Base-by-base conservation (phyloP, 64 coral and sea anemone genomes). In the Dendrophyllia cribrosa region DNA sequence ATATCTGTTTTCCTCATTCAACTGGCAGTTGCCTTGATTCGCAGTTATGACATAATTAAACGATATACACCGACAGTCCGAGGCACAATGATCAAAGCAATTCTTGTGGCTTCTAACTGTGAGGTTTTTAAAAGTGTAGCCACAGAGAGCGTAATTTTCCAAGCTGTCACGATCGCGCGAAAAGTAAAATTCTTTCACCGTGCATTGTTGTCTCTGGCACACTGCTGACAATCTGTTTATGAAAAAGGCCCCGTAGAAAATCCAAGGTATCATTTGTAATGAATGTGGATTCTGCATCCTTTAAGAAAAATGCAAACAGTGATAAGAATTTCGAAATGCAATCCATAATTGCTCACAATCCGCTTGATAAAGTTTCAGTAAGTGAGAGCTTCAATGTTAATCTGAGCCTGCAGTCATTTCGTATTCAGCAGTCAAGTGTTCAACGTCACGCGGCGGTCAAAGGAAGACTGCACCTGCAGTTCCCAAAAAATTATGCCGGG, bases 1-100 rank as follows among this genome's bases (percentile, higher is more conserved):
- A 79, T 61, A 60, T 79, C 55, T 79, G 55, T 59, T 60, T 43
- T 61, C 53, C 4, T 79, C 52, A 79, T 79, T 79, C 52, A 79
- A 5, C 22, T 79, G 56, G 22, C 77, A 79, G 52, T 59, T 59
- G 12, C 43, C 12, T 12, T 62, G 51, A 5, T 21, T 56, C 1
- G 23, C 25, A 13, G 53, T 60, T 7, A 24, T 56, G 13, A 79
- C 51, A 43, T 60, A 79, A 24, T 79, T 79, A 12, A 79, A 79
- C 22, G 77, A 79, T 9, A 60, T 60, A 13, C 77, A 79, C 25
- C 77, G 77, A 16, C 77, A 79, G 77, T 79, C 77, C 53, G 24
- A 60, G 5, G 53, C 77, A 25, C 77, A 79, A 3, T 79, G 53
- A 23, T 79, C 77, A 24, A 79, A 79, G 22, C 77, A 79, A 43